Evolutionary conservation across 1,140 invertebrate genomes (phyloP).

Genomic region (Fopius arisanus): DNA sequence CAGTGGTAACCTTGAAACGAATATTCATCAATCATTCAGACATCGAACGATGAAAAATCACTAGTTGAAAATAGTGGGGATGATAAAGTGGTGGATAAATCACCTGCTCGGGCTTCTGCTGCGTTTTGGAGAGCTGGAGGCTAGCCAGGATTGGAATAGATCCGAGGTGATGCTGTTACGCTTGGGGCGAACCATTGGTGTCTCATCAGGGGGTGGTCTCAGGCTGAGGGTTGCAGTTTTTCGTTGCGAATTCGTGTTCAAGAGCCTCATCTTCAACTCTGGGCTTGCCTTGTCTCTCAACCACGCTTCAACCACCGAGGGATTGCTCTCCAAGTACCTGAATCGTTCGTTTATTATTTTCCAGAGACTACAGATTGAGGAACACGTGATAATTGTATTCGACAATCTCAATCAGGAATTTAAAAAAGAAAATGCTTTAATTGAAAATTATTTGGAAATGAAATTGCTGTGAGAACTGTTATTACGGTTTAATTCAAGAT

Average conservation of each 20-base stretch:
- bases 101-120: slow-evolving; percentile 70
- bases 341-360: slow-evolving; percentile 9
- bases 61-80: slow-evolving; percentile 1
- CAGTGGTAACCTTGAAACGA: slow-evolving; percentile 39
- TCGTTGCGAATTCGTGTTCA: slow-evolving; percentile 50
- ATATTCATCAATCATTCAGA: not conserved
- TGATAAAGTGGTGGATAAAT: slow-evolving; percentile 23
- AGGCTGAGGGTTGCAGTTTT: slow-evolving; percentile 60
- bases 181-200: slow-evolving; percentile 46
- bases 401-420: too few species aligned
- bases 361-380: too few species aligned
- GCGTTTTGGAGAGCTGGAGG: slow-evolving; percentile 71
- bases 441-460: too few species aligned
- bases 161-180: slow-evolving; percentile 85
- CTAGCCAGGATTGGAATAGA: slow-evolving; percentile 83
- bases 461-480: not conserved
- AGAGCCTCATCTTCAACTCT: slow-evolving; percentile 68
- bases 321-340: slow-evolving; percentile 69
- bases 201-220: slow-evolving; percentile 60
- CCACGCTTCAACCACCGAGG: slow-evolving; percentile 73
- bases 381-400: too few species aligned
- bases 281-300: slow-evolving; percentile 74
- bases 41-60: not conserved
- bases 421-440: too few species aligned
- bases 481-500: not conserved